Percentiles rank a stretch among this genome's conserved stretches.
These are phyloP conservation scores for Colossoma macropomum DNA, from an alignment of 2,113 vertebrate genomes.

Conservation along the genomic window DNA sequence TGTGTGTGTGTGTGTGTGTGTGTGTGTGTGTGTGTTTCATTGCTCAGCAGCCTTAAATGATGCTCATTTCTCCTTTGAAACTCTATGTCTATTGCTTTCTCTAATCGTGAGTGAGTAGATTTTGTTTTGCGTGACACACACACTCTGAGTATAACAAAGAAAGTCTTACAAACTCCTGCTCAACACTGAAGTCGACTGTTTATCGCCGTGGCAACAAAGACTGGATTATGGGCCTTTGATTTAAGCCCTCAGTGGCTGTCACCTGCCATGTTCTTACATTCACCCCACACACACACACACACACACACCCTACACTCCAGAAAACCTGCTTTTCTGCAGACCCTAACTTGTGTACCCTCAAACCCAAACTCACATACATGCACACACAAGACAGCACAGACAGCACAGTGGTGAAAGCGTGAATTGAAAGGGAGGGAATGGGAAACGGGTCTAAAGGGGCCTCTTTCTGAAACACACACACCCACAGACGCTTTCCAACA, in stretches of 20 bases:
- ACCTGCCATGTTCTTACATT: slow-evolving; percentile 49
- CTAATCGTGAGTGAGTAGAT: slow-evolving; percentile 7
- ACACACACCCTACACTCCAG: slow-evolving; percentile 11
- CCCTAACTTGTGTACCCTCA: background rate
- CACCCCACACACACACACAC: slow-evolving; percentile 8
- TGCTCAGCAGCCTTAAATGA: slow-evolving; percentile 12
- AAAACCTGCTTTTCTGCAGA: slow-evolving; percentile 20
- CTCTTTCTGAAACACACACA: background rate
- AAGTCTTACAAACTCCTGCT: slow-evolving; percentile 31
- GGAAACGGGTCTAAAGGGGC: background rate
- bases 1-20: background rate
- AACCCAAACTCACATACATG: background rate
- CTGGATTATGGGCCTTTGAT: slow-evolving; percentile 53
- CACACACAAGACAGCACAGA: background rate
- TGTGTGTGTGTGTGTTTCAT: background rate
- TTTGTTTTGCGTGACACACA: slow-evolving; percentile 24
- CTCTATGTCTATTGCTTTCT: background rate
- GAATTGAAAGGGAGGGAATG: background rate
- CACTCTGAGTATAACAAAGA: slow-evolving; percentile 44
- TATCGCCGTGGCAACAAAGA: slow-evolving; percentile 57
- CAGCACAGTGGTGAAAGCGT: background rate
- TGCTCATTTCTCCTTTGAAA: background rate
- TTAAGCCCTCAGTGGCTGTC: slow-evolving; percentile 57
- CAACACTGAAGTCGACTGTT: slow-evolving; percentile 32
- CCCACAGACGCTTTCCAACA: background rate